These are phyloP conservation scores for Allenopithecus nigroviridis DNA, from an alignment of 2,797 vertebrate species.

Conservation along the genomic window DNA sequence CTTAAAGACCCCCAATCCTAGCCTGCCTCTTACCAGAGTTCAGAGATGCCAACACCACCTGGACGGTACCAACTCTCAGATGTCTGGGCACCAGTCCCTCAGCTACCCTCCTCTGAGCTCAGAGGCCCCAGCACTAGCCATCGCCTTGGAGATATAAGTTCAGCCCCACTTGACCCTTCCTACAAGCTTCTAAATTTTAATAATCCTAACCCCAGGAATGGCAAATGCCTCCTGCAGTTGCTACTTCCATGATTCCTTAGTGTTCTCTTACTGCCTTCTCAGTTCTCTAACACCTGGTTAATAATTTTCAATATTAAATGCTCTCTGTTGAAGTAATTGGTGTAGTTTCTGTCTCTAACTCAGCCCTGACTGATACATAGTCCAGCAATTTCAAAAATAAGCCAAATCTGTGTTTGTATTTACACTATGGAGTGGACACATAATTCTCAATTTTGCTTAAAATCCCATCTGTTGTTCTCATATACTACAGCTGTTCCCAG, in stretches of 20 bases:
- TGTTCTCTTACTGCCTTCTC: neutral
- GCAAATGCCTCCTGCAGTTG: neutral
- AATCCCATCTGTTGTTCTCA: conserved; percentile 5
- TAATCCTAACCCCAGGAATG: neutral
- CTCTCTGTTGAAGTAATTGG: conserved; percentile 1
- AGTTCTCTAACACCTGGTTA: neutral
- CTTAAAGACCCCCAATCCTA: neutral
- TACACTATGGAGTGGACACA: neutral
- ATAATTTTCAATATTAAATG: neutral
- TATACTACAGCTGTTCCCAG: neutral
- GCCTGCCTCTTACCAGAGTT: neutral
- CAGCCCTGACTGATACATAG: neutral
- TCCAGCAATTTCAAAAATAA: conserved; percentile 26
- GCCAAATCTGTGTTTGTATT: neutral
- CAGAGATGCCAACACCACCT: neutral
- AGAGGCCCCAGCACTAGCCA: neutral
- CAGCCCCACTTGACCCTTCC: neutral
- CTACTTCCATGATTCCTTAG: neutral
- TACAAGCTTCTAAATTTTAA: neutral
- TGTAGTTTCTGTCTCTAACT: neutral
- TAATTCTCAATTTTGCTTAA: neutral
- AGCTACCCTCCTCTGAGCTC: neutral
- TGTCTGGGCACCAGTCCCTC: neutral
- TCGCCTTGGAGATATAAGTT: neutral
- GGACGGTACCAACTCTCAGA: neutral